phyloP scores from a whole-genome alignment of 2,888 invertebrate species.

The Eupeodes latifasciatus region DNA sequence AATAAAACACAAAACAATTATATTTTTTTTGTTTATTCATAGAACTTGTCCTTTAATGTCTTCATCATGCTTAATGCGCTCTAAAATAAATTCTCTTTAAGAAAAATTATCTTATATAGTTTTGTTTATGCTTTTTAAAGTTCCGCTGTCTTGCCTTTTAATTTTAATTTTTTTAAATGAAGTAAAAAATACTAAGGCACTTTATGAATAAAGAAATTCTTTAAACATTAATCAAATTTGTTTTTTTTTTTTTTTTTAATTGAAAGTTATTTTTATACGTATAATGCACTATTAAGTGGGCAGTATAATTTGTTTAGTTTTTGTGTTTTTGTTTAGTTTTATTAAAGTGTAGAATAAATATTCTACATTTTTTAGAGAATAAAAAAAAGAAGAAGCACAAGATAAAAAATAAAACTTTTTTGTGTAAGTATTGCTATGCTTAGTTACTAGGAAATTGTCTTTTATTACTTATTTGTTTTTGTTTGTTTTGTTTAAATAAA shows the following conservation, averaged over 20 bases:
- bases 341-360: constrained; percentile 35
- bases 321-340: constrained; percentile 29
- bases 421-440: constrained; percentile 72
- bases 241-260: background rate
- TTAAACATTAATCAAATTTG: constrained; percentile 32
- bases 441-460: constrained; percentile 68
- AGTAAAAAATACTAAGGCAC: constrained; percentile 70
- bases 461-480: constrained; percentile 16
- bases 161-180: constrained; percentile 3
- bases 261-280: constrained; percentile 12
- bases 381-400: constrained; percentile 77
- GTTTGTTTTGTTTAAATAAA: constrained; percentile 12
- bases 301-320: constrained; percentile 33
- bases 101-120: constrained; percentile 44
- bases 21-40: constrained; percentile 44
- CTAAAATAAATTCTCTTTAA: constrained; percentile 67
- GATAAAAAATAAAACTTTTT: constrained; percentile 47
- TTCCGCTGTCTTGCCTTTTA: constrained; percentile 46
- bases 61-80: constrained; percentile 60
- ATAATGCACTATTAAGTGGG: constrained; percentile 51
- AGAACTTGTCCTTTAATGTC: constrained; percentile 71
- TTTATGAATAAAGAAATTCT: constrained; percentile 60
- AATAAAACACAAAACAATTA: constrained; percentile 60
- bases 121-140: constrained; percentile 41
- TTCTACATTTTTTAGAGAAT: constrained; percentile 50